Evolutionary conservation across 2,888 invertebrate species (phyloP).

Genomic region (Rhorus exstirpatorius): DNA sequence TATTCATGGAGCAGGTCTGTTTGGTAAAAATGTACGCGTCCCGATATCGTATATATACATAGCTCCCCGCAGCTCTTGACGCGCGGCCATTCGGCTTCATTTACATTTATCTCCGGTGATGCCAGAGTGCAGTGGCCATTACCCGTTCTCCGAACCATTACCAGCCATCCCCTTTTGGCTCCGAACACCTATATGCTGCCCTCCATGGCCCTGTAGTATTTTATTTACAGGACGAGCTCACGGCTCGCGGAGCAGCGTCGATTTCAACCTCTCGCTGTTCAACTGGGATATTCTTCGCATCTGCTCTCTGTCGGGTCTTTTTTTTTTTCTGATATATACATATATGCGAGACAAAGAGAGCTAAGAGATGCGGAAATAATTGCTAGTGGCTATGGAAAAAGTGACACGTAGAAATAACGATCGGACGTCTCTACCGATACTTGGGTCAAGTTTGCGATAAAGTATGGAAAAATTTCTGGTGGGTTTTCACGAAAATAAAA

Average conservation of each 20-base stretch:
- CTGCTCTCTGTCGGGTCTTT: constrained; percentile 36
- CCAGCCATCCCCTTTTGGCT: constrained; percentile 64
- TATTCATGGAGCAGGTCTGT: constrained; percentile 59
- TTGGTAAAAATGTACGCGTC: constrained; percentile 69
- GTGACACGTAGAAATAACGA: background rate
- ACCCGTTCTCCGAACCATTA: constrained; percentile 71
- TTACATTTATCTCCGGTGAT: constrained; percentile 73
- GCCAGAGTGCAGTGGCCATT: constrained; percentile 71
- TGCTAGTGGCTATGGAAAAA: background rate
- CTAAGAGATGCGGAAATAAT: constrained; percentile 32
- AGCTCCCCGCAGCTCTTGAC: constrained; percentile 47
- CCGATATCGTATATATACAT: constrained; percentile 64
- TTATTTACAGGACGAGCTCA: constrained; percentile 69
- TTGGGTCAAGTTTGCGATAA: background rate
- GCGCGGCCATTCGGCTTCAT: constrained; percentile 70
- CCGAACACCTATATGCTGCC: constrained; percentile 66
- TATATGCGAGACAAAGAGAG: constrained; percentile 7
- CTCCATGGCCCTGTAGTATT: constrained; percentile 66
- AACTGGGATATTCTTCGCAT: constrained; percentile 66
- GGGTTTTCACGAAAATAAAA: too few relatives aligned
- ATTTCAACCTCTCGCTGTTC: constrained; percentile 60
- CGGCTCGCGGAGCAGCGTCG: constrained; percentile 61
- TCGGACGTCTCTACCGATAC: background rate
- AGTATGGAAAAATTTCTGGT: background rate
- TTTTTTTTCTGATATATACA: constrained; percentile 9